Evolutionary conservation across 2,113 vertebrate genomes (phyloP).

Genomic region (Desmodus rotundus): DNA sequence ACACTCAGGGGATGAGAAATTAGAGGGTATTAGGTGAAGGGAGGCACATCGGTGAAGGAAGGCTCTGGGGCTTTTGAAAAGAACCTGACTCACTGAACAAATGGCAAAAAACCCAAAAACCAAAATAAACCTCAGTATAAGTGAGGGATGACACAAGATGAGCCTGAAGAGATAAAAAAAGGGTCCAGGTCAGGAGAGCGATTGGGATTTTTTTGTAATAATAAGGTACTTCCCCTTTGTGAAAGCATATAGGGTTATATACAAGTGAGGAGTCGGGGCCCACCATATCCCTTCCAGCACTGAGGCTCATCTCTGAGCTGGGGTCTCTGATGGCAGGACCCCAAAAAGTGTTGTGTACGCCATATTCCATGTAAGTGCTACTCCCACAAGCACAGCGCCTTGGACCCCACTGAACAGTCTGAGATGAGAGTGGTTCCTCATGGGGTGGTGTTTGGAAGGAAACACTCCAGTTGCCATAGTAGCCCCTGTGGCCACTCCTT

Average conservation of each 20-base stretch:
- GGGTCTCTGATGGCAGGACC: too few species aligned
- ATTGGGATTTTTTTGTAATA: background rate
- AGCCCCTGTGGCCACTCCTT: background rate
- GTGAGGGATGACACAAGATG: background rate
- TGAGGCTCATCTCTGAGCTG: background rate
- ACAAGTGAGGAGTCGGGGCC: background rate
- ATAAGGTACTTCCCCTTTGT: background rate
- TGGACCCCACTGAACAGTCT: background rate
- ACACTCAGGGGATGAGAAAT: background rate
- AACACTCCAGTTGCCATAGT: background rate
- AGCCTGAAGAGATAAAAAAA: background rate
- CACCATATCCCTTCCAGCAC: background rate
- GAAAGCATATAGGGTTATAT: background rate
- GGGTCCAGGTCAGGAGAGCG: background rate
- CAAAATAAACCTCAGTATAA: rapidly evolving
- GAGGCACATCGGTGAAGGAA: background rate
- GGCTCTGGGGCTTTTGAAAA: background rate
- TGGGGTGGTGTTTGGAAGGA: background rate
- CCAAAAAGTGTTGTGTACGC: background rate
- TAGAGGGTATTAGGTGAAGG: background rate
- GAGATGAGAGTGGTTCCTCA: background rate
- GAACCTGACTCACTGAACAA: background rate
- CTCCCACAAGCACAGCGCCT: background rate
- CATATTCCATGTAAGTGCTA: background rate
- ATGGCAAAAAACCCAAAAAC: background rate